These are phyloP conservation scores for Amphiprion ocellaris DNA, from an alignment of 2,113 vertebrate genomes.

Conservation along the genomic window DNA sequence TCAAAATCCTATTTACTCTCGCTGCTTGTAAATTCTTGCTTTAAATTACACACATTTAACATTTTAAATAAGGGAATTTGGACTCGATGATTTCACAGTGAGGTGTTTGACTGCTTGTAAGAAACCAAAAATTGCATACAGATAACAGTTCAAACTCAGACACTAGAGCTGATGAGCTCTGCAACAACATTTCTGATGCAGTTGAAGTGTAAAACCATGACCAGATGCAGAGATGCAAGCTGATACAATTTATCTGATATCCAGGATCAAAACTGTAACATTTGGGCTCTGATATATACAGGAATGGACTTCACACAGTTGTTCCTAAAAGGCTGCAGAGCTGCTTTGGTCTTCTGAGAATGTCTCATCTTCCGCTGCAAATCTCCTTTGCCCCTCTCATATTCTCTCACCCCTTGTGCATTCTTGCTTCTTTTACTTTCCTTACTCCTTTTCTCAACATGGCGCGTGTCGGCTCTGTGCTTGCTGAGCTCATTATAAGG, in stretches of 20 bases:
- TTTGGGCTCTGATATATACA: constrained; percentile 48
- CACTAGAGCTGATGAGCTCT: background rate
- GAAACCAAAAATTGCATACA: background rate
- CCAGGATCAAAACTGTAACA: constrained; percentile 45
- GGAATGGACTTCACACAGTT: constrained; percentile 45
- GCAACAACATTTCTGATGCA: constrained; percentile 2
- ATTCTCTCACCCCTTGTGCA: constrained; percentile 34
- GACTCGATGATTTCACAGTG: background rate
- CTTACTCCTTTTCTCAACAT: background rate
- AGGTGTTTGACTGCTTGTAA: background rate
- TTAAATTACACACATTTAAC: background rate
- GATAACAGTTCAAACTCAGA: background rate
- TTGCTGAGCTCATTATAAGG: constrained; percentile 66
- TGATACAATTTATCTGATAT: constrained; percentile 28
- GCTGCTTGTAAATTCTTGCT: background rate
- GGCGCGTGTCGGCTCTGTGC: constrained; percentile 18
- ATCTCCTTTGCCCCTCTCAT: constrained; percentile 43
- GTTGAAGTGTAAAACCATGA: constrained; percentile 1
- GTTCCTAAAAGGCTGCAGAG: constrained; percentile 49
- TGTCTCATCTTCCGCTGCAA: constrained; percentile 55
- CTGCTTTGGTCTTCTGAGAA: constrained; percentile 61
- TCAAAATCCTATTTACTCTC: too few species aligned
- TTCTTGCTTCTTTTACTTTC: constrained; percentile 27
- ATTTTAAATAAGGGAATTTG: background rate
- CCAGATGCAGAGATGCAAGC: constrained; percentile 23